Evolutionary conservation across 2,113 vertebrate species (phyloP).

Genomic region (Elachura formosa): DNA sequence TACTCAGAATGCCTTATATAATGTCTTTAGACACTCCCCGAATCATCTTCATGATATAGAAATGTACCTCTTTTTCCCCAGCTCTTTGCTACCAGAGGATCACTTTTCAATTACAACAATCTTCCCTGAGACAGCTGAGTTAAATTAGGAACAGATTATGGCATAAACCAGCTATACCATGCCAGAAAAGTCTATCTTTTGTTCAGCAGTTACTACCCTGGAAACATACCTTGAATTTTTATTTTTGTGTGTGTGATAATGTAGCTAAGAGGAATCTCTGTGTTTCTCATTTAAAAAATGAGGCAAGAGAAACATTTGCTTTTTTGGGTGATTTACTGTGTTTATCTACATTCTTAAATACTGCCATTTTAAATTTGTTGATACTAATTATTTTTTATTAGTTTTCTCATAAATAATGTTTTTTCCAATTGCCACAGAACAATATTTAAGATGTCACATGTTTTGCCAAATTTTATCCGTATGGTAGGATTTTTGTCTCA

Average conservation of each 20-base stretch:
- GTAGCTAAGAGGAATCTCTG: background rate
- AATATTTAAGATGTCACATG: background rate
- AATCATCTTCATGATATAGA: background rate
- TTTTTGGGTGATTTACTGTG: background rate
- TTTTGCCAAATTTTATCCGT: background rate
- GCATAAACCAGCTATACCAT: background rate
- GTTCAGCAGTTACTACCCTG: conserved; percentile 7
- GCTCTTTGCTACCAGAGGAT: conserved; percentile 12
- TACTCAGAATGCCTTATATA: background rate
- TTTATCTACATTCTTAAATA: background rate
- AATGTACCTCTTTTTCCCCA: background rate
- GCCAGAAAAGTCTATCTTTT: background rate
- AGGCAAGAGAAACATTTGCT: background rate
- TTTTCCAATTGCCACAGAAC: background rate
- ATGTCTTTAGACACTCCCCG: background rate
- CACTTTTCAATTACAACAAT: background rate
- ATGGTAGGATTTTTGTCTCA: background rate
- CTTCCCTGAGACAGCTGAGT: conserved; percentile 2
- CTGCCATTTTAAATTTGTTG: background rate
- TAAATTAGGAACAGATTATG: conserved; percentile 38
- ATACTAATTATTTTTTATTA: background rate
- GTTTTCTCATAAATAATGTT: background rate
- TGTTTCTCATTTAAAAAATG: background rate
- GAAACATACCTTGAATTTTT: conserved; percentile 21
- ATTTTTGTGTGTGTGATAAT: background rate